Evolutionary conservation across 2,113 vertebrate species (phyloP).

Genomic region (Xenopus laevis): DNA sequence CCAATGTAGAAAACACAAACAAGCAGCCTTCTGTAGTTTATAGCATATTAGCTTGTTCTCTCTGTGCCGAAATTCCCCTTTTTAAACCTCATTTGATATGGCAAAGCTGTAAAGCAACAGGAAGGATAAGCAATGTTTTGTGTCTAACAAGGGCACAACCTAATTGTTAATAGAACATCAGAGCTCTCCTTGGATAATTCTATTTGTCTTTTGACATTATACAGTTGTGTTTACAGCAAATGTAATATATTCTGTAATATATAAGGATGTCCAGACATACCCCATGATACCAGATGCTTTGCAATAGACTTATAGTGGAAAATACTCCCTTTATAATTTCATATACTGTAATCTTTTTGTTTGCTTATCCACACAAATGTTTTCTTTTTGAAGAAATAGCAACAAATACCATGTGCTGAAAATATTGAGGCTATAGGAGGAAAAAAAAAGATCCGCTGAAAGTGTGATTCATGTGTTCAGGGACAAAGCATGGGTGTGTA

Average conservation of each 20-base stretch:
- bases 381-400: neutral
- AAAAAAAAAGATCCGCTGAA: neutral
- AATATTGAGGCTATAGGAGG: neutral
- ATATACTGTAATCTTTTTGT: neutral
- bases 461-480: neutral
- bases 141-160: neutral
- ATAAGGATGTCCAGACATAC: neutral
- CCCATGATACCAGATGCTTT: neutral
- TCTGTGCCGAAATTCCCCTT: no score
- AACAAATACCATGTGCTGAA: neutral
- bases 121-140: no score
- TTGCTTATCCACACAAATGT: neutral
- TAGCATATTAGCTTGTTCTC: neutral
- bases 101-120: no score
- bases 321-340: neutral
- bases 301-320: neutral
- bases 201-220: neutral
- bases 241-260: neutral
- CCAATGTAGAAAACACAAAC: constrained; percentile 7
- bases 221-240: neutral
- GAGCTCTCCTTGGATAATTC: neutral
- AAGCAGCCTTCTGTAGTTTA: constrained; percentile 4
- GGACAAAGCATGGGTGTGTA: neutral
- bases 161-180: neutral
- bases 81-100: no score